Conservation (phyloP, 2,888 invertebrate species). For the Temnothorax ravouxi region DNA sequence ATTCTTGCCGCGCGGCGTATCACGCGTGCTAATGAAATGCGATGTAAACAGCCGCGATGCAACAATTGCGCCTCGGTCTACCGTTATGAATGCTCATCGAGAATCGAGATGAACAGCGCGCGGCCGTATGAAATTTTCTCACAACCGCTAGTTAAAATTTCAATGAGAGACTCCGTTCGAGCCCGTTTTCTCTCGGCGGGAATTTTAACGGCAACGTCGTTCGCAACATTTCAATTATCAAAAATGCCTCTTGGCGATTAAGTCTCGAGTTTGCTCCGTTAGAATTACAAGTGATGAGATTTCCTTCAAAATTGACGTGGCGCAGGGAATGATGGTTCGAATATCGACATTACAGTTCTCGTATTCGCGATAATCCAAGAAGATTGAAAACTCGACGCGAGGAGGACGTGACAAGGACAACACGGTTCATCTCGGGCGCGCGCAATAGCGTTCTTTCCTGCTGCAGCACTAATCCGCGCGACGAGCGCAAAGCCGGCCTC, state of each 20-base stretch:
- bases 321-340: neutral
- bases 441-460: conserved; percentile 60
- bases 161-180: neutral
- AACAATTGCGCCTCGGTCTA: conserved; percentile 33
- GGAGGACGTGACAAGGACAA: conserved; percentile 13
- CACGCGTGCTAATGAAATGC: conserved; percentile 50
- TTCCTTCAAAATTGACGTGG: neutral
- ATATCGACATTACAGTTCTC: neutral
- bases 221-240: conserved; percentile 15
- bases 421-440: conserved; percentile 41
- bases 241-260: neutral
- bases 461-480: conserved; percentile 52
- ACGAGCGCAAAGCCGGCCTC: conserved; percentile 37
- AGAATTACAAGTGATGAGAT: neutral
- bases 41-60: conserved; percentile 33
- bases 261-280: neutral
- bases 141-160: conserved; percentile 24
- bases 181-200: neutral
- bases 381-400: neutral
- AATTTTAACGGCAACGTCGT: neutral
- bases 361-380: conserved; percentile 12
- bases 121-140: conserved; percentile 23
- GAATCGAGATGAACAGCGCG: conserved; percentile 19
- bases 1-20: conserved; percentile 30
- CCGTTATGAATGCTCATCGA: conserved; percentile 20